A percentile compares a stretch with the other conserved stretches of the same genome.
These are phyloP conservation scores for Karalla daura DNA, from an alignment of 2,797 vertebrate species.

Conservation along the genomic window DNA sequence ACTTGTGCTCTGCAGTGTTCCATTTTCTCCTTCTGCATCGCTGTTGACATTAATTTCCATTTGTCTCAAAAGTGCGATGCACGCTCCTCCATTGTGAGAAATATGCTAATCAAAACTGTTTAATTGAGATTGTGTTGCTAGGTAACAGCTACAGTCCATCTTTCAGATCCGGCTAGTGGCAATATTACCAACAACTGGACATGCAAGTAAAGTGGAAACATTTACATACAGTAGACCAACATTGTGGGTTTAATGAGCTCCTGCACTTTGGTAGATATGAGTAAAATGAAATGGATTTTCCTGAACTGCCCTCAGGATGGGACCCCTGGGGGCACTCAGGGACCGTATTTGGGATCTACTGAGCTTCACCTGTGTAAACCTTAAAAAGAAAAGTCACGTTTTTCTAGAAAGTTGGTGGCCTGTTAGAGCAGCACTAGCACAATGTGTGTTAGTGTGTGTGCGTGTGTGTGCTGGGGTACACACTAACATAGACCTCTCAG, in stretches of 20 bases:
- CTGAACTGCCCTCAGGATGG: slow-evolving; percentile 34
- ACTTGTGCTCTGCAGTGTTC: neutral
- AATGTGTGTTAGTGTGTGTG: neutral
- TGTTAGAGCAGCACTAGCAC: slow-evolving; percentile 4
- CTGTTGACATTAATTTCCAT: slow-evolving; percentile 14
- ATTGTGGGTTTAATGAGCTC: neutral
- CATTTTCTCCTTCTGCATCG: neutral
- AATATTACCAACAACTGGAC: slow-evolving; percentile 8
- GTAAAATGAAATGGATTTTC: slow-evolving; percentile 21
- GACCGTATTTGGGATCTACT: slow-evolving; percentile 46
- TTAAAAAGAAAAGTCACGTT: slow-evolving; percentile 25
- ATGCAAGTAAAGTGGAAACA: neutral
- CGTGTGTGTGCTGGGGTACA: neutral
- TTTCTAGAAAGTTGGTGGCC: slow-evolving; percentile 22
- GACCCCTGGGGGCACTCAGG: slow-evolving; percentile 27
- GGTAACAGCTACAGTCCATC: slow-evolving; percentile 48
- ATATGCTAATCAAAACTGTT: slow-evolving; percentile 43
- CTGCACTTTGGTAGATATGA: neutral
- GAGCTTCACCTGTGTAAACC: slow-evolving; percentile 21
- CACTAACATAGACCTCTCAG: slow-evolving; percentile 25
- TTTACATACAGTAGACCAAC: neutral
- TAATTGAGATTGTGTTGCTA: slow-evolving; percentile 60
- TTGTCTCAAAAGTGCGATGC: slow-evolving; percentile 18
- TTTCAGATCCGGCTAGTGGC: slow-evolving; percentile 21
- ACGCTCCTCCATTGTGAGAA: slow-evolving; percentile 4